Percentiles rank a stretch among this genome's conserved stretches.
Conservation (phyloP, 1,140 invertebrate genomes). For the Popillia japonica region DNA sequence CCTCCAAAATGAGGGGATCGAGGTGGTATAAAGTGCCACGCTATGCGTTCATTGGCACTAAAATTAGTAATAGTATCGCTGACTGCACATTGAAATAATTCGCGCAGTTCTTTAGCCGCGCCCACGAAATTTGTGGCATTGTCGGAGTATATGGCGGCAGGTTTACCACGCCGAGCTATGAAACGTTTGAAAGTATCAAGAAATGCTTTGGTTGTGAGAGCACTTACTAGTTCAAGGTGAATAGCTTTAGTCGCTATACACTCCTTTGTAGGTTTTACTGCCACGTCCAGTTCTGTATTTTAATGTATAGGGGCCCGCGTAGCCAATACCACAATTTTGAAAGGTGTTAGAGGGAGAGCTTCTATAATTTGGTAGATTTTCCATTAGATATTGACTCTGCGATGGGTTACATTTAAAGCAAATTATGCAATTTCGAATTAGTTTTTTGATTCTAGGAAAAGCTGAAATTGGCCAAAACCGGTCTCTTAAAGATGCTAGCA, state of each 20-base stretch:
- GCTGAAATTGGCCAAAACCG: constrained; percentile 15
- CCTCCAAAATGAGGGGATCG: no score
- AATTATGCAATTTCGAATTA: neutral
- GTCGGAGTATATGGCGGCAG: neutral
- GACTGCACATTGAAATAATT: no score
- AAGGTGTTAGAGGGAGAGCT: neutral
- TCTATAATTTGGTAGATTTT: neutral
- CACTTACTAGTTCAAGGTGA: neutral
- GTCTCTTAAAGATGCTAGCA: neutral
- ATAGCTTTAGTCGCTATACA: neutral
- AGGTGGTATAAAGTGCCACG: no score
- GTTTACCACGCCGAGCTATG: no score
- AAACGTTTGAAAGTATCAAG: neutral
- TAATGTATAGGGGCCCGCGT: neutral
- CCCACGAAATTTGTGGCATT: no score
- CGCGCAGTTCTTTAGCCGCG: no score
- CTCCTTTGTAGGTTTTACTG: neutral
- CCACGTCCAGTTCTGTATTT: neutral
- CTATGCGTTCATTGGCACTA: no score
- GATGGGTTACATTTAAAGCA: no score
- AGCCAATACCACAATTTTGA: neutral
- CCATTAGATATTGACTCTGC: neutral
- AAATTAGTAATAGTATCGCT: no score
- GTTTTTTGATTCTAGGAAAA: neutral
- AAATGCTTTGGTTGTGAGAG: neutral